Percentiles rank a stretch among this genome's conserved stretches.
These are phyloP conservation scores for Theristicus caerulescens DNA, from an alignment of 2,113 vertebrate genomes.

Conservation along the genomic window DNA sequence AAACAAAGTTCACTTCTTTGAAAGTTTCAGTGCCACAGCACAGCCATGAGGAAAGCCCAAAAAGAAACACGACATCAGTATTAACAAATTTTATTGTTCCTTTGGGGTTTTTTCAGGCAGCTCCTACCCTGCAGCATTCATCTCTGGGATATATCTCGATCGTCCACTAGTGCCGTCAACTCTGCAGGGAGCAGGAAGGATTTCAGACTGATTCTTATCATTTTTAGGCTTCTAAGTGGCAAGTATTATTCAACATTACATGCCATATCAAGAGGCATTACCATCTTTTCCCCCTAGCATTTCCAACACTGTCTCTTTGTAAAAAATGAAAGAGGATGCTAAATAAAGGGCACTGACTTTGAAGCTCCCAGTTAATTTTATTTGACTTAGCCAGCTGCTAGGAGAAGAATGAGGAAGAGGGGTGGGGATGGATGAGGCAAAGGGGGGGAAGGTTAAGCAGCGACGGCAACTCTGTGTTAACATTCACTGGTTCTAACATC, in stretches of 20 bases:
- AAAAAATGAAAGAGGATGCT: constrained; percentile 7
- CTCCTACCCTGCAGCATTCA: background rate
- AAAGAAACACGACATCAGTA: background rate
- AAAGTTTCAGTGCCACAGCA: background rate
- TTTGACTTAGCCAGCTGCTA: background rate
- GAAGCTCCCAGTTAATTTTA: background rate
- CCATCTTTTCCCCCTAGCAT: background rate
- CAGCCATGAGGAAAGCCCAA: background rate
- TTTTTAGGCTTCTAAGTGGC: background rate
- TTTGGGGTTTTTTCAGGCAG: background rate
- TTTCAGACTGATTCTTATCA: background rate
- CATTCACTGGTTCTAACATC: background rate
- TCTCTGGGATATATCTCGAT: background rate
- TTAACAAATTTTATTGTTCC: background rate
- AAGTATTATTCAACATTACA: background rate
- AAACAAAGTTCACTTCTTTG: constrained; percentile 1
- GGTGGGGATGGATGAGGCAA: background rate
- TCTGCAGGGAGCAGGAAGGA: background rate
- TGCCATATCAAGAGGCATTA: background rate
- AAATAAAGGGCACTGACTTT: background rate
- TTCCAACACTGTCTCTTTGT: constrained; percentile 15
- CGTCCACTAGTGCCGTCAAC: background rate
- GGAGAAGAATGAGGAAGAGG: background rate
- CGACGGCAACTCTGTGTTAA: rapidly evolving
- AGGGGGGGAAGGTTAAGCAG: background rate